phyloP scores from a whole-genome alignment of 2,797 vertebrate genomes.

The Acipenser oxyrinchus region DNA sequence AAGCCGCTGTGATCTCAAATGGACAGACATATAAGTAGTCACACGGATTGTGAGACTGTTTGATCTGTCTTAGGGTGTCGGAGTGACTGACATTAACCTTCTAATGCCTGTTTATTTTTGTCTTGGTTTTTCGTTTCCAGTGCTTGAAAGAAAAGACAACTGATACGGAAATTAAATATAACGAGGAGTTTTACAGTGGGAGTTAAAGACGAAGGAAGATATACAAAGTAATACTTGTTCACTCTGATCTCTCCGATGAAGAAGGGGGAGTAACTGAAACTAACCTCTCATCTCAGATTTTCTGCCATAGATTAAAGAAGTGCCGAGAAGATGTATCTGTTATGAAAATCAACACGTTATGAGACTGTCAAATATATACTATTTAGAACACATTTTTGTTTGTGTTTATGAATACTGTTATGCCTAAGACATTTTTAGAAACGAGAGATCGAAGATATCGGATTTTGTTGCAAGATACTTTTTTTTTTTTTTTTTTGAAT shows the following conservation, averaged over 20 bases:
- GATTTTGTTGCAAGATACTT: too few species aligned
- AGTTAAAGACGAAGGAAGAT: conserved; percentile 32
- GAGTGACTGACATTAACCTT: conserved; percentile 83
- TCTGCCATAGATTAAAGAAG: conserved; percentile 36
- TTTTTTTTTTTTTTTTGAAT: too few species aligned
- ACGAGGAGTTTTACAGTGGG: background rate
- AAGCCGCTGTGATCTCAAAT: conserved; percentile 43
- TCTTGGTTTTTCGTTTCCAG: conserved; percentile 49
- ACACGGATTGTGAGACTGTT: conserved; percentile 66
- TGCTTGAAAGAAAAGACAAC: background rate
- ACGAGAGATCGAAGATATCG: too few species aligned
- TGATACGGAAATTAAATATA: background rate
- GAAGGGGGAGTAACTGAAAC: conserved; percentile 65
- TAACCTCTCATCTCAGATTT: conserved; percentile 38
- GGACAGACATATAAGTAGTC: conserved; percentile 61
- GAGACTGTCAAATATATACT: conserved; percentile 40
- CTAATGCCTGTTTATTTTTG: conserved; percentile 60
- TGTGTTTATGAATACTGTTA: too few species aligned
- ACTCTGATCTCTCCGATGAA: conserved; percentile 33
- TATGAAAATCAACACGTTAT: conserved; percentile 43
- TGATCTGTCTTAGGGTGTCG: conserved; percentile 80
- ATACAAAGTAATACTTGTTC: conserved; percentile 34
- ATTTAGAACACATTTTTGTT: too few species aligned
- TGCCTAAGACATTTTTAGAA: too few species aligned
- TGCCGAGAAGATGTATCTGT: conserved; percentile 52